Percentiles rank a stretch among this genome's conserved stretches.
phyloP scores from a whole-genome alignment of 2,888 invertebrate species.

The Thecophora atra region DNA sequence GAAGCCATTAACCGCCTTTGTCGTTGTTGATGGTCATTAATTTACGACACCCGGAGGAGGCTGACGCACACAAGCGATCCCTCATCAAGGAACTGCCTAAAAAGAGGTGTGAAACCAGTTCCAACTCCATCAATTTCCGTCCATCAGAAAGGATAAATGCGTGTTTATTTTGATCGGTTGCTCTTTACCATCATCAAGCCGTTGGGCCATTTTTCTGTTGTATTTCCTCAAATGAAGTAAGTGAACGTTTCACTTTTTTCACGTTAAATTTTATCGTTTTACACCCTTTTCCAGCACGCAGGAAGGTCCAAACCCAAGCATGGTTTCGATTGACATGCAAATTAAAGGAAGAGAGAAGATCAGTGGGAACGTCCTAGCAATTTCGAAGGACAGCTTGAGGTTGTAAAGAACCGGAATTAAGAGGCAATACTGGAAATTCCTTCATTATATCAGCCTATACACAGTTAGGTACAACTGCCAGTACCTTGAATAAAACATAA shows the following conservation, averaged over 20 bases:
- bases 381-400: not conserved
- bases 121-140: no score
- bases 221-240: conserved; percentile 6
- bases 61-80: conserved; percentile 5
- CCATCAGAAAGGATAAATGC: conserved; percentile 26
- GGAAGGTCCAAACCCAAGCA: not conserved
- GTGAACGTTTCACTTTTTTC: not conserved
- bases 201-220: conserved; percentile 1
- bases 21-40: conserved; percentile 13
- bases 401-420: not conserved
- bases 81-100: not conserved
- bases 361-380: not conserved
- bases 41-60: conserved; percentile 22
- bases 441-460: no score
- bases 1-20: conserved; percentile 33
- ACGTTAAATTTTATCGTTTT: not conserved
- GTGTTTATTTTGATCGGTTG: conserved; percentile 27
- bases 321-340: not conserved
- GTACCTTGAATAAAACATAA: not conserved
- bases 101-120: conserved; percentile 35
- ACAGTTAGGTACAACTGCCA: not conserved
- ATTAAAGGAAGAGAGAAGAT: not conserved
- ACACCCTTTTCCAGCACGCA: conserved; percentile 14
- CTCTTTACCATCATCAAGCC: conserved; percentile 29
- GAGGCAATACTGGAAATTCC: no score